phyloP scores from a whole-genome alignment of 2,888 invertebrate species.

The Amblyjoppa fuscipennis region DNA sequence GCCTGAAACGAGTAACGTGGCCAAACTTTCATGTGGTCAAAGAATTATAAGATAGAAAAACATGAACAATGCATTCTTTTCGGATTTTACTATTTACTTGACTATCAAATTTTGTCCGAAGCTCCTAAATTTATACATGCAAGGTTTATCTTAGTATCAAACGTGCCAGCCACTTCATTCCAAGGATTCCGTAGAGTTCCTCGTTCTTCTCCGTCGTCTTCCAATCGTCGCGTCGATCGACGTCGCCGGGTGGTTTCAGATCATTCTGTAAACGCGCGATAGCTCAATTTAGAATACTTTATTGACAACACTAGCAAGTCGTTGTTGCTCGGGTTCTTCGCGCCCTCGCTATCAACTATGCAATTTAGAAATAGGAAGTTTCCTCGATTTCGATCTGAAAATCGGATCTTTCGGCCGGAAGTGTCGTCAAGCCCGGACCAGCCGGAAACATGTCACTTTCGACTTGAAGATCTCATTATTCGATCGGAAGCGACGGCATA shows the following conservation, averaged over 20 bases:
- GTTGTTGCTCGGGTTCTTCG: too few species aligned
- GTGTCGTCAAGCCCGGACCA: too few species aligned
- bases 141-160: constrained; percentile 39
- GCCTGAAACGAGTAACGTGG: not conserved
- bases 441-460: too few species aligned
- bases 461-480: not conserved
- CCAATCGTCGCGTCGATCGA: constrained; percentile 34
- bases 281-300: not conserved
- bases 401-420: too few species aligned
- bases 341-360: too few species aligned
- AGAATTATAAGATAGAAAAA: not conserved
- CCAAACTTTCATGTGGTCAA: not conserved
- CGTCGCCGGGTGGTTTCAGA: constrained; percentile 24
- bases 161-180: constrained; percentile 64
- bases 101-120: not conserved
- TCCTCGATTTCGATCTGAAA: too few species aligned
- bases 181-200: constrained; percentile 48
- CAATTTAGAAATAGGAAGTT: too few species aligned
- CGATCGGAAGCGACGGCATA: too few species aligned
- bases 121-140: not conserved
- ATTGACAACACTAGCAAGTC: too few species aligned
- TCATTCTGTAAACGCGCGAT: constrained; percentile 53
- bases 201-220: constrained; percentile 54
- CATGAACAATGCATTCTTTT: not conserved
- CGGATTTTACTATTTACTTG: not conserved